phyloP scores from a whole-genome alignment of 2,113 vertebrate species.

The Anhinga rufa region DNA sequence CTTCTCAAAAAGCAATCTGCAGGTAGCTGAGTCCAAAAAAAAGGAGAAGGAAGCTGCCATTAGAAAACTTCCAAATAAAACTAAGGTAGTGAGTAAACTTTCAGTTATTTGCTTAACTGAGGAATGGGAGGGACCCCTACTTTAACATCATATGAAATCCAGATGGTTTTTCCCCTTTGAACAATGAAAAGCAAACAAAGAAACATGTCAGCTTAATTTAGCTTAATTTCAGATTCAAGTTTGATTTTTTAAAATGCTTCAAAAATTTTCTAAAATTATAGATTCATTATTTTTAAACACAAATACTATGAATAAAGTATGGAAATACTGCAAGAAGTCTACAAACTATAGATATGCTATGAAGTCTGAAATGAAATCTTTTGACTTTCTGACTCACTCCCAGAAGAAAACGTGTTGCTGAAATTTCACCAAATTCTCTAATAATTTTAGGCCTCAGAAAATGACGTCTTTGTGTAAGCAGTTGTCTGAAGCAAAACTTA shows the following conservation, averaged over 20 bases:
- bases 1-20: background rate
- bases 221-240: background rate
- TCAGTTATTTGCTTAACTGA: background rate
- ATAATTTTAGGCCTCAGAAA: background rate
- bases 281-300: background rate
- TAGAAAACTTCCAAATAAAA: background rate
- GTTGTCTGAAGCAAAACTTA: background rate
- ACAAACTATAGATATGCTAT: background rate
- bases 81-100: background rate
- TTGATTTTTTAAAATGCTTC: background rate
- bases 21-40: background rate
- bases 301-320: background rate
- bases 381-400: background rate
- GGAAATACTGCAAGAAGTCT: background rate
- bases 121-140: background rate
- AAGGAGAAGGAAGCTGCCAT: background rate
- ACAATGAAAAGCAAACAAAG: background rate
- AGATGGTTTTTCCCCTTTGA: background rate
- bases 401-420: background rate
- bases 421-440: background rate
- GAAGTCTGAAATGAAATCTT: background rate
- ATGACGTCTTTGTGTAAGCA: background rate
- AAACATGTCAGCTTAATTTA: background rate
- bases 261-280: background rate
- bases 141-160: background rate